Conservation (phyloP, 2,888 invertebrate genomes). For the Mylabris sibirica region DNA sequence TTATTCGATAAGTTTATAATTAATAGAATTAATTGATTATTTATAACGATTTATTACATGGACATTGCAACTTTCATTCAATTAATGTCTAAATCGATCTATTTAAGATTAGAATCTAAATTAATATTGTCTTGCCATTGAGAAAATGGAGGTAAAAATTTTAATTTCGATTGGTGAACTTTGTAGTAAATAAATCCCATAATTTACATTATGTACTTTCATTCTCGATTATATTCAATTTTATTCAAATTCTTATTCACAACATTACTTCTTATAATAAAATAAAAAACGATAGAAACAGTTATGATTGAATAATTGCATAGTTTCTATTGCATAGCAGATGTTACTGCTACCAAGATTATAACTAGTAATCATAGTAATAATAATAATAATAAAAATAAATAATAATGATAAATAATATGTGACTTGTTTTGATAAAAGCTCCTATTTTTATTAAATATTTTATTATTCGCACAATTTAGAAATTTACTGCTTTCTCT, state of each 20-base stretch:
- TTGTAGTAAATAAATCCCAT: too few relatives aligned
- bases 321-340: constrained; percentile 32
- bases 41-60: neutral
- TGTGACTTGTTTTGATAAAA: constrained; percentile 1
- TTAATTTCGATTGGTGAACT: too few relatives aligned
- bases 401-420: neutral
- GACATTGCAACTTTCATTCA: neutral
- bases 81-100: neutral
- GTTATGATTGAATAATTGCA: constrained; percentile 34
- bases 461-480: neutral
- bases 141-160: neutral
- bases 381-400: too few relatives aligned
- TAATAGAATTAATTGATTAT: constrained; percentile 13
- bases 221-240: neutral
- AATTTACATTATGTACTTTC: neutral
- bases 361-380: neutral
- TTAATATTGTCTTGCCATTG: neutral
- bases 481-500: constrained; percentile 7
- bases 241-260: neutral
- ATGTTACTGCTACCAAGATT: constrained; percentile 25
- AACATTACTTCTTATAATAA: neutral
- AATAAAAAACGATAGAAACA: constrained; percentile 31
- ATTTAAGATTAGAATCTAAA: neutral
- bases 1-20: constrained; percentile 8
- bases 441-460: neutral